Evolutionary conservation across 2,888 invertebrate genomes (phyloP), one percentile per base, ranked within the genome.

Genomic region (Ornithoptera priamus): DNA sequence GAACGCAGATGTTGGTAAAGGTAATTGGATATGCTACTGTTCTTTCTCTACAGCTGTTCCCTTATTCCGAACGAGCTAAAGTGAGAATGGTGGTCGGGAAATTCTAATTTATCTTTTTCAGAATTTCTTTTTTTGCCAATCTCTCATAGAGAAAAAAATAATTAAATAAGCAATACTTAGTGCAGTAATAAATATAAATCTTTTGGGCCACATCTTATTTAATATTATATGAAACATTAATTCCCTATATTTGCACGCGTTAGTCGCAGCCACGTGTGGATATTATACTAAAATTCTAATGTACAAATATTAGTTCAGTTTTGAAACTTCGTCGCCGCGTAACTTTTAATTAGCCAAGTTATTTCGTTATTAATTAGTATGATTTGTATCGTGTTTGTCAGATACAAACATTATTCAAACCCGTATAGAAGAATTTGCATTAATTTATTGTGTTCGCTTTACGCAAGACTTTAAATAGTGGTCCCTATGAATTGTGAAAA

Each of bases 341-440:
- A 65, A 69, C 39, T 69, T 53, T 39, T 69, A 69, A 69, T 69
- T 65, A 69, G 64, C 24, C 42, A 64, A 64, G 53, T 68, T 56
- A 39, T 18, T 56, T 60, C 39, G 61, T 50, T 61, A 61, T 50
- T 24, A 46, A 46, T 30, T 60, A 50, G 18, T 22, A 30, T 42
- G 58, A 59, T 65, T 59, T n/a, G 30, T 59, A 17, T 15, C 6
- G 15, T 20, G 17, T 50, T 50, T 50, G 17, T 15, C 2, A 50
- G 50, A 18, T 5, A 50, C 5, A 15, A 50, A 50, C 18, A 50
- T 50, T 17, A 50, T 4, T 50, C 18, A 50, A 15, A 18, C 18
- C 17, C 17, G 17, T 50, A 50, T 18, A 50, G 50, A 50, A 50
- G 18, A 50, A 15, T 50, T 50, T 5, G 18, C 50, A 50, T 17